phyloP scores from a whole-genome alignment of 2,888 invertebrate species.

The Heliothis peltigera region DNA sequence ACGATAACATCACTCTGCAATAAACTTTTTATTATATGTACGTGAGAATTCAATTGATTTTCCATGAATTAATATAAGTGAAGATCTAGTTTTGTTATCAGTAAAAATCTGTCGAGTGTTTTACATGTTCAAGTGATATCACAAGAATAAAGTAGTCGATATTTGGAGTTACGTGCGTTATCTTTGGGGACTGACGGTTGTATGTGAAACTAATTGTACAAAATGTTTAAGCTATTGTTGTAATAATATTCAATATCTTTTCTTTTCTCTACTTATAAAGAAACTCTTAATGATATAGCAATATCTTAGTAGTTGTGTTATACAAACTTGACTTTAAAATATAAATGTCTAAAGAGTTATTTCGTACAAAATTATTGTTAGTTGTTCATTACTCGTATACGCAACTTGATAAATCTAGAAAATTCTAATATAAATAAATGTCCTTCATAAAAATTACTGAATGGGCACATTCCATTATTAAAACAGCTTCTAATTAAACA shows the following conservation, averaged over 20 bases:
- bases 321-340: no score
- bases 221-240: neutral
- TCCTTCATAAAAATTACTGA: neutral
- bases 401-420: neutral
- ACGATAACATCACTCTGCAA: constrained; percentile 32
- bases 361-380: no score
- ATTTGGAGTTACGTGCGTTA: neutral
- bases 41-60: constrained; percentile 41
- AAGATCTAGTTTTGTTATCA: constrained; percentile 8
- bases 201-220: constrained; percentile 3
- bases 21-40: constrained; percentile 47
- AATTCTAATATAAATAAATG: neutral
- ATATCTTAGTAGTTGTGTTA: neutral
- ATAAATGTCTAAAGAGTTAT: no score
- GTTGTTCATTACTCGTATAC: no score
- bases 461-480: neutral
- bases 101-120: constrained; percentile 8
- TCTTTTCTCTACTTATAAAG: no score
- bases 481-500: neutral
- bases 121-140: constrained; percentile 19
- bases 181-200: constrained; percentile 5
- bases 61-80: constrained; percentile 20
- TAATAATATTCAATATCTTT: neutral
- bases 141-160: neutral
- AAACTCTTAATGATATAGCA: neutral